A percentile compares a stretch with the other conserved stretches of the same genome.
Conservation (phyloP, 1,140 invertebrate genomes). For the Tetramorium simillimum region DNA sequence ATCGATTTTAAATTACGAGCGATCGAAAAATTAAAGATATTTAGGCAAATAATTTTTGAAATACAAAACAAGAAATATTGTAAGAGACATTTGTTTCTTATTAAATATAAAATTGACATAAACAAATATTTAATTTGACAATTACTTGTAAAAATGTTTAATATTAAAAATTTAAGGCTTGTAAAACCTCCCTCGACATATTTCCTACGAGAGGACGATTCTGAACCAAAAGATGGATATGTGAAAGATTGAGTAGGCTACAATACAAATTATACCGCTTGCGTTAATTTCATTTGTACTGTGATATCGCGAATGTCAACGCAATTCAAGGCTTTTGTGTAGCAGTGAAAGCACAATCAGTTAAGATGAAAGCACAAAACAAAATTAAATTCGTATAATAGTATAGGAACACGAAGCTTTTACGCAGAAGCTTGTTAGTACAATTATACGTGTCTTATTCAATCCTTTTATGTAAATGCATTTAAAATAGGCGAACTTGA, state of each 20-base stretch:
- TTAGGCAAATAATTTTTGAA: background rate
- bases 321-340: background rate
- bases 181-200: background rate
- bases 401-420: background rate
- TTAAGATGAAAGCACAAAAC: background rate
- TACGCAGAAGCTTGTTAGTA: background rate
- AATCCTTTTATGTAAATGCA: background rate
- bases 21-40: background rate
- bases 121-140: background rate
- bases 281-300: background rate
- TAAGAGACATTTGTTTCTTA: background rate
- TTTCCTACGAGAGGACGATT: background rate
- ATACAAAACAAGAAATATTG: no score
- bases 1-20: background rate
- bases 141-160: constrained; percentile 3
- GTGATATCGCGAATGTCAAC: background rate
- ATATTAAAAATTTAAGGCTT: background rate
- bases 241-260: background rate
- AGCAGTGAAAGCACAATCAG: background rate
- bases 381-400: background rate
- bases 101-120: background rate
- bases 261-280: background rate
- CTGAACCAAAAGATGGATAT: background rate
- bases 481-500: background rate
- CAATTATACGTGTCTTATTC: background rate